Percentiles rank a stretch among this genome's conserved stretches.
Evolutionary conservation across 2,113 vertebrate species (phyloP).

Genomic region (Benitochromis conjunctus): DNA sequence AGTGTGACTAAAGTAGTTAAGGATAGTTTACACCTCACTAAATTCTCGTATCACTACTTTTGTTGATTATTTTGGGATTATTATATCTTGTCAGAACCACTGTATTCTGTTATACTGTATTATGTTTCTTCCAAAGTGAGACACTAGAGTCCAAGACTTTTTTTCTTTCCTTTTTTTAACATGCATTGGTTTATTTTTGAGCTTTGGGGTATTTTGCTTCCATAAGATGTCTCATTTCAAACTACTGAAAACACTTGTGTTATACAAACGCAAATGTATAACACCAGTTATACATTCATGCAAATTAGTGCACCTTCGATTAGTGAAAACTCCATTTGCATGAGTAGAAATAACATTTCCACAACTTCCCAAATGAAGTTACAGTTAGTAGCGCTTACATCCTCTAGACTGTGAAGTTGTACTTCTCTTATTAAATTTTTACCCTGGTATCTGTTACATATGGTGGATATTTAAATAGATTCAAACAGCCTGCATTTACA

Average conservation of each 20-base stretch:
- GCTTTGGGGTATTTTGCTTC: too few species aligned
- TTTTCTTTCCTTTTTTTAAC: too few species aligned
- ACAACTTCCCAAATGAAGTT: not conserved
- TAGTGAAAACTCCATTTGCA: too few species aligned
- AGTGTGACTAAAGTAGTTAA: not conserved
- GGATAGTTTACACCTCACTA: not conserved
- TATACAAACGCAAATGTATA: too few species aligned
- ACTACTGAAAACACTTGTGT: too few species aligned
- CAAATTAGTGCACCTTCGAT: too few species aligned
- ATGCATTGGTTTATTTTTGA: too few species aligned
- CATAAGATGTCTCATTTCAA: too few species aligned
- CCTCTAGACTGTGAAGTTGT: not conserved
- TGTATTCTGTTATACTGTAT: not conserved
- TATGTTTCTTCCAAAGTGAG: not conserved
- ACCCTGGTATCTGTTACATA: not conserved
- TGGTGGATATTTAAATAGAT: not conserved
- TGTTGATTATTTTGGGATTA: not conserved
- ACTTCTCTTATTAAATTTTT: not conserved
- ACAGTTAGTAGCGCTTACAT: not conserved
- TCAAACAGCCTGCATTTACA: not conserved
- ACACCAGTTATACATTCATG: too few species aligned
- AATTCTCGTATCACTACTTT: not conserved
- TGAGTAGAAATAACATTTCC: too few species aligned
- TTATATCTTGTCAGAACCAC: fast-evolving
- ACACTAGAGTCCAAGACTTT: too few species aligned